phyloP scores from a whole-genome alignment of 2,888 invertebrate species.

The Meta bourneti region DNA sequence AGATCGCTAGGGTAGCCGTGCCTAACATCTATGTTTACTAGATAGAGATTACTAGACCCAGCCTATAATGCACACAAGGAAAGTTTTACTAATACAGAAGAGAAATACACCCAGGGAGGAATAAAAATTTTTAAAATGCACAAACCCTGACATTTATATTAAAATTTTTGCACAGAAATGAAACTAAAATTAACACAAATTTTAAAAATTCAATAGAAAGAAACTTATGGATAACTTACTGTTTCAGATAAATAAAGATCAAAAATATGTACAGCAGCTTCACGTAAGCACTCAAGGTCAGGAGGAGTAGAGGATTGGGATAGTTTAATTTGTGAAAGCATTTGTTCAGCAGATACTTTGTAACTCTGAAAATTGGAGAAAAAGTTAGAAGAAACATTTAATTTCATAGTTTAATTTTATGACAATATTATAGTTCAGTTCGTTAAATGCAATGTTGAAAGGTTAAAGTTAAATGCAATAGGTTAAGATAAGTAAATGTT shows the following conservation, averaged over 20 bases:
- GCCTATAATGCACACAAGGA: no score
- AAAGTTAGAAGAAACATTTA: background rate
- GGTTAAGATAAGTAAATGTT: no score
- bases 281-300: constrained; percentile 82
- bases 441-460: no score
- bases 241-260: constrained; percentile 89
- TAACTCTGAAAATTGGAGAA: constrained; percentile 80
- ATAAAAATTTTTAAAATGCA: no score
- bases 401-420: background rate
- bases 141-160: no score
- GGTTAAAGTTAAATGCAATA: no score
- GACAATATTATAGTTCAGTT: no score
- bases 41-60: no score
- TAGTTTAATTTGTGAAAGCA: constrained; percentile 79
- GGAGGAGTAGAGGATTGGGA: constrained; percentile 59
- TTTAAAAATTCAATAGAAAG: background rate
- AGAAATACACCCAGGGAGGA: no score
- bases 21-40: no score
- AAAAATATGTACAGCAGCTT: constrained; percentile 88
- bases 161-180: background rate
- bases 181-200: background rate
- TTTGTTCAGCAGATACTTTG: constrained; percentile 86
- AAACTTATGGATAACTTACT: constrained; percentile 79
- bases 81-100: no score
- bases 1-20: no score